Percentiles rank a stretch among this genome's conserved stretches.
phyloP scores from a whole-genome alignment of 2,888 invertebrate genomes.

The Microchrysa polita region DNA sequence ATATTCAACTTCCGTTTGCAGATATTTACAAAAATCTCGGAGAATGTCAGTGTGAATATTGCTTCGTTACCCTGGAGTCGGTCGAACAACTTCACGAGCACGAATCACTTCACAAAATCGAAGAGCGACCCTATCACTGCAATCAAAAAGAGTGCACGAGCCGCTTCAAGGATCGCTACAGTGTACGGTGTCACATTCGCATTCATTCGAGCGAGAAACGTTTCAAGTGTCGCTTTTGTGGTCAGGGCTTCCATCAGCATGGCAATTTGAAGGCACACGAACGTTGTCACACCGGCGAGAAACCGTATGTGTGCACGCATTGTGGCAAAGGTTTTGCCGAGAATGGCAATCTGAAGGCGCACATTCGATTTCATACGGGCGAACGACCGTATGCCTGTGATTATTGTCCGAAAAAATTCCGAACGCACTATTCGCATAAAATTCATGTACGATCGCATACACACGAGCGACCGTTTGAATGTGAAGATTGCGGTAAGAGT shows the following conservation, averaged over 20 bases:
- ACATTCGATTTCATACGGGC: conserved; percentile 50
- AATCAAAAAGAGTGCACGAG: conserved; percentile 44
- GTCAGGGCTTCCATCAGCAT: conserved; percentile 48
- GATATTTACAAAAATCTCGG: conserved; percentile 48
- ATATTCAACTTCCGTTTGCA: too few species aligned
- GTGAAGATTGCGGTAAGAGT: conserved; percentile 48
- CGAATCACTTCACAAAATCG: conserved; percentile 44
- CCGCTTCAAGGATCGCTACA: conserved; percentile 49
- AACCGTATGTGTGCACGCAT: conserved; percentile 49
- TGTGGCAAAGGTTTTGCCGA: conserved; percentile 50
- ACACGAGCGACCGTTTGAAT: conserved; percentile 49
- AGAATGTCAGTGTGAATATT: conserved; percentile 49
- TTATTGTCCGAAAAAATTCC: conserved; percentile 47
- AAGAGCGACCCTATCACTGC: conserved; percentile 49
- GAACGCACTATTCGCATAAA: conserved; percentile 50
- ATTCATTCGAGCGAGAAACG: conserved; percentile 48
- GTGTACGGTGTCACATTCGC: conserved; percentile 47
- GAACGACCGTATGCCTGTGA: conserved; percentile 49
- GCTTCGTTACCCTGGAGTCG: conserved; percentile 41
- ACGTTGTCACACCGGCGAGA: conserved; percentile 50
- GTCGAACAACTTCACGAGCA: conserved; percentile 35
- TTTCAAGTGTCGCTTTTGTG: conserved; percentile 50
- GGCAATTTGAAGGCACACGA: conserved; percentile 50
- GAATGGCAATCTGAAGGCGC: conserved; percentile 49
- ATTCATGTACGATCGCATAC: conserved; percentile 50